Evolutionary conservation across 2,113 vertebrate species (phyloP).

Genomic region (Ictidomys tridecemlineatus): DNA sequence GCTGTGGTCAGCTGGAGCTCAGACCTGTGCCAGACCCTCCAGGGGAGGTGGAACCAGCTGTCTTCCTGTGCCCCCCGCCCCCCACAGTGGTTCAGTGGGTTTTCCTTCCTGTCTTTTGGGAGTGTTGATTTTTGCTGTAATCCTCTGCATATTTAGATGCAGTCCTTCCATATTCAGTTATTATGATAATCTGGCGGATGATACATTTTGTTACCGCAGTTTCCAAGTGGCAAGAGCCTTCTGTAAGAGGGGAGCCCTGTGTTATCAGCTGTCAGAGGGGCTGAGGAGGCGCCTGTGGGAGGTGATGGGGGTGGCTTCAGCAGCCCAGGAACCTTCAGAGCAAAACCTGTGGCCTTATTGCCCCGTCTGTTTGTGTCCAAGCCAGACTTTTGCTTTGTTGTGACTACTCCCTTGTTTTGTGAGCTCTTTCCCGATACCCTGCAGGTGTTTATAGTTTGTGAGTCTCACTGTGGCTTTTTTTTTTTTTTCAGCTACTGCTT

Average conservation of each 20-base stretch:
- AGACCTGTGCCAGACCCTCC: neutral
- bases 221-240: neutral
- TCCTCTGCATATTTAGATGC: neutral
- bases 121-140: accelerated
- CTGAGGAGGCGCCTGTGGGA: neutral
- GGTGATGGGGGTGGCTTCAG: neutral
- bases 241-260: neutral
- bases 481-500: slow-evolving; percentile 5
- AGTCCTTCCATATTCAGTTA: neutral
- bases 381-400: neutral
- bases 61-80: too few species aligned
- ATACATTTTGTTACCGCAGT: neutral
- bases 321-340: neutral
- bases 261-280: neutral
- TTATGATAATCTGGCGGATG: neutral
- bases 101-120: neutral
- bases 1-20: neutral
- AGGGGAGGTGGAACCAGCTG: neutral
- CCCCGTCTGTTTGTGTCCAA: neutral
- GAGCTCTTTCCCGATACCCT: neutral
- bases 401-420: neutral
- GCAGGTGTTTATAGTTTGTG: neutral
- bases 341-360: neutral
- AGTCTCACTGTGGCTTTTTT: neutral
- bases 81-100: accelerated